Conservation (phyloP, 2,113 vertebrate species). For the Pseudorectes ferrugineus region DNA sequence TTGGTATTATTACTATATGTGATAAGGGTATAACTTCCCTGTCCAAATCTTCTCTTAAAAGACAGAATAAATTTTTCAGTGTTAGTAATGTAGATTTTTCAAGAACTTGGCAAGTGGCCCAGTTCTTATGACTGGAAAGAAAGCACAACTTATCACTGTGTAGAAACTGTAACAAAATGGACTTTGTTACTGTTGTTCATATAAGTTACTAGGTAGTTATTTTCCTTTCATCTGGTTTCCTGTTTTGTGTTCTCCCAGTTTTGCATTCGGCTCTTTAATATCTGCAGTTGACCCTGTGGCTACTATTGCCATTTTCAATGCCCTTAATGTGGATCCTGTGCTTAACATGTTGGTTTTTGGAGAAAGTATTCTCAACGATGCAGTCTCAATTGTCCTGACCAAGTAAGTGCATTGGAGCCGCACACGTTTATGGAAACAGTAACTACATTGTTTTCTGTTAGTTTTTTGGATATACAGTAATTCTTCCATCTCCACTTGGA, state of each 20-base stretch:
- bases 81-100: not conserved
- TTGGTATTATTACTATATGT: not conserved
- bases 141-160: not conserved
- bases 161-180: not conserved
- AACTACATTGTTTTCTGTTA: not conserved
- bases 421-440: not conserved
- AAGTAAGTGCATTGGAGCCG: slow-evolving; percentile 79
- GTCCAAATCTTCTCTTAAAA: not conserved
- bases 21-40: not conserved
- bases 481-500: not conserved
- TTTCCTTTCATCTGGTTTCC: not conserved
- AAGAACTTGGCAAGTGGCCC: not conserved
- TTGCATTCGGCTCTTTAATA: slow-evolving; percentile 97
- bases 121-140: not conserved
- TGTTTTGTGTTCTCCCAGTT: slow-evolving; percentile 73
- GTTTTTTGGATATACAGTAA: not conserved
- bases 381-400: slow-evolving; percentile 95
- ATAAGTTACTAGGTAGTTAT: not conserved
- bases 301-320: slow-evolving; percentile 98
- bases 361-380: slow-evolving; percentile 97
- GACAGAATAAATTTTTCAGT: not conserved
- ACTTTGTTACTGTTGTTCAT: not conserved
- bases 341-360: slow-evolving; percentile 99
- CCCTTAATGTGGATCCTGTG: slow-evolving; percentile 95
- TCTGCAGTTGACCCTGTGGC: slow-evolving; percentile 97